Conservation (phyloP, 2,797 vertebrate genomes). For the Liasis olivaceus region DNA sequence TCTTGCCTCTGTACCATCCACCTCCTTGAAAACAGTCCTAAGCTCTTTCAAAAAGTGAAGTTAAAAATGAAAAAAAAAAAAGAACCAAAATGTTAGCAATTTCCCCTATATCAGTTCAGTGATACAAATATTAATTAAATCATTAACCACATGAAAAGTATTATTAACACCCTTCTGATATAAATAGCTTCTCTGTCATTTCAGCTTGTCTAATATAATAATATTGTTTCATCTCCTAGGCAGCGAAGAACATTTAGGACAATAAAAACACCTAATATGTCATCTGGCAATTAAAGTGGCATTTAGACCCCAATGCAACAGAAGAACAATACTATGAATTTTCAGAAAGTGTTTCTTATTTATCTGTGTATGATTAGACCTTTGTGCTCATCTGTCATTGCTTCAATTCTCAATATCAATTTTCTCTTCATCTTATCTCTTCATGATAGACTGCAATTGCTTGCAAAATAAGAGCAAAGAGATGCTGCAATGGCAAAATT, state of each 20-base stretch:
- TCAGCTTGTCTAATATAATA: constrained; percentile 3
- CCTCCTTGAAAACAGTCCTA: background rate
- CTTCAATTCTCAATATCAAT: constrained; percentile 36
- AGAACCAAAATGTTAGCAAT: background rate
- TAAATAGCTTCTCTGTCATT: background rate
- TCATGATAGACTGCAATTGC: constrained; percentile 18
- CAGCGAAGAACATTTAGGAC: background rate
- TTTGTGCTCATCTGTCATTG: constrained; percentile 20
- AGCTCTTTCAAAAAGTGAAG: background rate
- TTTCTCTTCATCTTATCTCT: constrained; percentile 40
- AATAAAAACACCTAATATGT: constrained; percentile 8
- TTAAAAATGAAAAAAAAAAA: background rate
- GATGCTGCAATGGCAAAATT: constrained; percentile 18
- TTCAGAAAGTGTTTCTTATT: constrained; percentile 24
- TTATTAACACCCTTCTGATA: background rate
- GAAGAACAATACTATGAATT: constrained; percentile 18
- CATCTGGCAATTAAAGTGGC: constrained; percentile 37
- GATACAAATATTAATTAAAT: constrained; percentile 17
- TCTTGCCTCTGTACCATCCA: background rate
- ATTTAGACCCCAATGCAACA: constrained; percentile 30
- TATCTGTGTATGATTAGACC: constrained; percentile 23
- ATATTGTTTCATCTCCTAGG: constrained; percentile 25
- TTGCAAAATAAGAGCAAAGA: constrained; percentile 15
- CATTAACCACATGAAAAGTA: constrained; percentile 7
- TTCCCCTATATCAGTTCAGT: background rate